phyloP scores from a whole-genome alignment of 1,140 invertebrate species.

The Phortica variegata region DNA sequence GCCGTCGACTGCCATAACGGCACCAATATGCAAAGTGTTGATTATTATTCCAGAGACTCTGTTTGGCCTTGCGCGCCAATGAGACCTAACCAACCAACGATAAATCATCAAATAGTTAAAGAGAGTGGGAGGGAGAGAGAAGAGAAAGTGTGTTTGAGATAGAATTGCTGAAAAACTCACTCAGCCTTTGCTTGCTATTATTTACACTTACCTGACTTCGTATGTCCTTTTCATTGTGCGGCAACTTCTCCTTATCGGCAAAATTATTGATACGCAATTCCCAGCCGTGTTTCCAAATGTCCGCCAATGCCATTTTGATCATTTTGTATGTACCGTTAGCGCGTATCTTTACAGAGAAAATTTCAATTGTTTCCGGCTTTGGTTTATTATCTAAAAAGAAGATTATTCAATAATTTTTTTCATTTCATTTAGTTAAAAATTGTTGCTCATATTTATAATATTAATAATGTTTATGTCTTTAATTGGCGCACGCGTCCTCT shows the following conservation, averaged over 20 bases:
- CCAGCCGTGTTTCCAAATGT: conserved; percentile 68
- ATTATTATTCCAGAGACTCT: conserved; percentile 65
- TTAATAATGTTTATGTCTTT: no score
- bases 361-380: conserved; percentile 67
- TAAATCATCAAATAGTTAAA: no score
- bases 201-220: conserved; percentile 61
- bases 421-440: no score
- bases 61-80: conserved; percentile 51
- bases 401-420: no score
- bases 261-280: conserved; percentile 70
- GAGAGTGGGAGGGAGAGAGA: neutral
- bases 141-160: neutral
- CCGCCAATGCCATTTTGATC: conserved; percentile 62
- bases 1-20: conserved; percentile 65
- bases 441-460: no score
- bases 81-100: no score
- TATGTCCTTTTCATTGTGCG: conserved; percentile 66
- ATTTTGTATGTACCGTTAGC: conserved; percentile 64
- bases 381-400: conserved; percentile 67
- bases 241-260: conserved; percentile 65
- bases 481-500: no score
- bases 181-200: neutral
- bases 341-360: conserved; percentile 65
- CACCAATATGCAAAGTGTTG: conserved; percentile 71
- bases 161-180: no score